Evolutionary conservation across 2,797 vertebrate species (phyloP).

Genomic region (Cossypha heuglini): DNA sequence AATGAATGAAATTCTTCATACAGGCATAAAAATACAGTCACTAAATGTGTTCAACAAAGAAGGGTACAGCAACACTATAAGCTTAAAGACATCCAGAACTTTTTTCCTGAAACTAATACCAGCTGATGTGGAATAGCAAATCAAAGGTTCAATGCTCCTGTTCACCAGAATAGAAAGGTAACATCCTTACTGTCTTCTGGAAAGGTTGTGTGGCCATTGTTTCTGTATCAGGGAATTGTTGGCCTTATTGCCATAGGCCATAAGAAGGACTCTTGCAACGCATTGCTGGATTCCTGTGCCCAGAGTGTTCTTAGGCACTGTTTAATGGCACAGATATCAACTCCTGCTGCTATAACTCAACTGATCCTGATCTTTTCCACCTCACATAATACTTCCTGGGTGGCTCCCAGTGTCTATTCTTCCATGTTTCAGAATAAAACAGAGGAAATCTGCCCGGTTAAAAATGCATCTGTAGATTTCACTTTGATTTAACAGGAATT

Average conservation of each 20-base stretch:
- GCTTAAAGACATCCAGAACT: background rate
- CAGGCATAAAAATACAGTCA: background rate
- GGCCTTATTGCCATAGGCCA: background rate
- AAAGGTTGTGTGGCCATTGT: background rate
- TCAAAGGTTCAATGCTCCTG: background rate
- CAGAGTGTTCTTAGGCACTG: background rate
- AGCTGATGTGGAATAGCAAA: accelerated
- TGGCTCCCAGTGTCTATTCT: background rate
- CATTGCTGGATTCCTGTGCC: background rate
- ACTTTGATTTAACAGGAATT: background rate
- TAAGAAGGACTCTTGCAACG: background rate
- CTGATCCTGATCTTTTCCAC: background rate
- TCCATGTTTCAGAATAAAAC: background rate
- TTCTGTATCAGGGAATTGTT: background rate
- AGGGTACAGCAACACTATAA: background rate
- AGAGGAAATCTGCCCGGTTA: background rate
- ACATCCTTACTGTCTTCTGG: background rate
- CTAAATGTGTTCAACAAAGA: background rate
- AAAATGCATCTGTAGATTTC: background rate
- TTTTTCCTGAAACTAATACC: background rate
- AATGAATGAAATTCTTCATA: background rate
- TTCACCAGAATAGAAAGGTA: background rate
- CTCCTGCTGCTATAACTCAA: background rate
- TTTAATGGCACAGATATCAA: background rate
- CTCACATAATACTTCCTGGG: background rate